Percentiles rank a stretch among this genome's conserved stretches.
Conservation (phyloP, 2,888 invertebrate genomes). For the Phragmatobia fuliginosa region DNA sequence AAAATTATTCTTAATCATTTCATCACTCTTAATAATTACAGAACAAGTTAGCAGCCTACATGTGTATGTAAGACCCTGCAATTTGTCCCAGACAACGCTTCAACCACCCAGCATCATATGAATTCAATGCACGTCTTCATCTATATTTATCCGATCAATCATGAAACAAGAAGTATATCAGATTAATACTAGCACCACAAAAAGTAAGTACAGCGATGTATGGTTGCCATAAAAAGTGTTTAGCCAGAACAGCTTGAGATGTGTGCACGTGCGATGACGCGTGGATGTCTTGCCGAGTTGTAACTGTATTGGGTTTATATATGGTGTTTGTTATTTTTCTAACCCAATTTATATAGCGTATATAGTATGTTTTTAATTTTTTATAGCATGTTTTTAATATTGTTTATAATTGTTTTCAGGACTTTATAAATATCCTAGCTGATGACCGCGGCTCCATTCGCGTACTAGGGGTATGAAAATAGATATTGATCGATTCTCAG, state of each 20-base stretch:
- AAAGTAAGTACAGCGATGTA: constrained; percentile 12
- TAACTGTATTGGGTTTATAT: constrained; percentile 21
- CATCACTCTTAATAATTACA: not conserved
- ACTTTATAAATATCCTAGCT: too few species aligned
- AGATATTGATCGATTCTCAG: too few species aligned
- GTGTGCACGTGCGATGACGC: constrained; percentile 33
- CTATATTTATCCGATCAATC: constrained; percentile 26
- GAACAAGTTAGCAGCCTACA: not conserved
- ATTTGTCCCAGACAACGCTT: constrained; percentile 18
- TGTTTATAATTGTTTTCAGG: not conserved
- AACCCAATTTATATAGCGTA: not conserved
- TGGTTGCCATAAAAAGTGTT: constrained; percentile 17
- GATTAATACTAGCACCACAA: constrained; percentile 8
- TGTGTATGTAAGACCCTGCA: not conserved
- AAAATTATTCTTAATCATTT: not conserved
- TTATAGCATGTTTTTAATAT: too few species aligned
- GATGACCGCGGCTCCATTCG: too few species aligned
- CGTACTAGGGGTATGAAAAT: too few species aligned
- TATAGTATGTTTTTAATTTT: too few species aligned
- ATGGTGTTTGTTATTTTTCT: constrained; percentile 14
- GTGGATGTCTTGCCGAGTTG: constrained; percentile 26
- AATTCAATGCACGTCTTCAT: constrained; percentile 17
- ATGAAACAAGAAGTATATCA: constrained; percentile 22
- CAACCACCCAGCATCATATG: constrained; percentile 9
- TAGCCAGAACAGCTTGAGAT: constrained; percentile 17